A percentile compares a stretch with the other conserved stretches of the same genome.
phyloP scores from a whole-genome alignment of 2,113 vertebrate genomes.

The Malurus alboscapulatus region DNA sequence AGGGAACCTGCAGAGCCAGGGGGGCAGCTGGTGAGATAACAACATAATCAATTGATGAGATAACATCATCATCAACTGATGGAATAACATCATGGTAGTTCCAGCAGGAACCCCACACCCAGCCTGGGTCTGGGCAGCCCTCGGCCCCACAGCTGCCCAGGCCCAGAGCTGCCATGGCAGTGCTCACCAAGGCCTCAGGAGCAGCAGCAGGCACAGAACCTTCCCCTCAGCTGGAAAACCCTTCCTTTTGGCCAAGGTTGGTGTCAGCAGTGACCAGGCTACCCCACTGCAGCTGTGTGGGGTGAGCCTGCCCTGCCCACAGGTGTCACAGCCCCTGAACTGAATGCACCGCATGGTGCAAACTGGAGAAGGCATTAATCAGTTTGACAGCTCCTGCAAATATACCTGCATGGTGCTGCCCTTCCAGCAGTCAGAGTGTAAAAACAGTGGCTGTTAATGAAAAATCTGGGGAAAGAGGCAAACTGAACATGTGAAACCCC shows the following conservation, averaged over 20 bases:
- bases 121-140: not conserved
- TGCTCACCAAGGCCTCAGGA: fast-evolving
- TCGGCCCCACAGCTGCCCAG: fast-evolving
- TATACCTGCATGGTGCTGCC: fast-evolving
- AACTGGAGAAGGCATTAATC: not conserved
- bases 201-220: not conserved
- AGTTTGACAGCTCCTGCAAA: not conserved
- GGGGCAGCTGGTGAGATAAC: fast-evolving
- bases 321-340: not conserved
- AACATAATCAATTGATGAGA: not conserved
- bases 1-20: not conserved
- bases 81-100: not conserved
- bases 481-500: not conserved
- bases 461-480: not conserved
- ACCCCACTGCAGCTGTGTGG: fast-evolving
- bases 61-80: not conserved
- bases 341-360: fast-evolving
- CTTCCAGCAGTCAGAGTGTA: not conserved
- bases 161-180: fast-evolving
- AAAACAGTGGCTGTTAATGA: not conserved
- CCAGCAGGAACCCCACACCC: not conserved
- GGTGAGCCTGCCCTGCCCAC: not conserved
- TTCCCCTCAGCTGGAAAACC: not conserved
- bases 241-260: not conserved
- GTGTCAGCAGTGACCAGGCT: not conserved